Evolutionary conservation across 1,140 invertebrate species (phyloP), one percentile per base, ranked within the genome.

Genomic region (Aphis gossypii): DNA sequence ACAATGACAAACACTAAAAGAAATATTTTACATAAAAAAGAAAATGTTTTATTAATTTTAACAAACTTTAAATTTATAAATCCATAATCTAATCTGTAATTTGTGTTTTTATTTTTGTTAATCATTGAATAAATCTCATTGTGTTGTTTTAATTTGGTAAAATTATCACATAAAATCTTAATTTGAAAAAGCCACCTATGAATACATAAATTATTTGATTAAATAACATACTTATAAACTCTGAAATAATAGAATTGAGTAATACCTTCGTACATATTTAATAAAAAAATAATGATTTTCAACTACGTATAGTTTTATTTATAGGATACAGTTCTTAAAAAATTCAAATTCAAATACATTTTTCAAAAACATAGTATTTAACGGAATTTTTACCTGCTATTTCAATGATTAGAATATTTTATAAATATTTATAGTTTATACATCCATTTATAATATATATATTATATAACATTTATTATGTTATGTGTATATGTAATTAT

Each of bases 141-240:
- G 23, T 86, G 41, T 86, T 41, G 23, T 41, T 41, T 87, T 87
- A 46, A 87, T 87, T 48, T 30, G 48, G 48, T 48, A 30, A 18
- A 21, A 30, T n/a, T 48, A 48, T 30, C 30, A 14, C 21, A 30
- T 48, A 48, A n/a, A 30, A 46, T 87, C 25, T 41, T 87, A 87
- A n/a, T 87, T 87, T 87, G 46, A 87, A 87, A n/a, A 48, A 87
- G 30, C 46, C 1, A 38, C 46, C 14, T 87, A 86, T 41, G 25
- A 44, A 87, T 87, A 48, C 18, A 87, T 87, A n/a, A 87, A 48
- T 30, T 87, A 87, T 87, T 87, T 87, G 30, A 30, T 48, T 18
- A 48, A 87, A 87, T 87, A 87, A 48, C 30, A 30, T 87, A 87
- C 86, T 46, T 48, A 4, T 87, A 48, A n/a, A 48, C 25, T 87